These are phyloP conservation scores for Brachionichthys hirsutus DNA, from an alignment of 2,113 vertebrate genomes.

Conservation along the genomic window DNA sequence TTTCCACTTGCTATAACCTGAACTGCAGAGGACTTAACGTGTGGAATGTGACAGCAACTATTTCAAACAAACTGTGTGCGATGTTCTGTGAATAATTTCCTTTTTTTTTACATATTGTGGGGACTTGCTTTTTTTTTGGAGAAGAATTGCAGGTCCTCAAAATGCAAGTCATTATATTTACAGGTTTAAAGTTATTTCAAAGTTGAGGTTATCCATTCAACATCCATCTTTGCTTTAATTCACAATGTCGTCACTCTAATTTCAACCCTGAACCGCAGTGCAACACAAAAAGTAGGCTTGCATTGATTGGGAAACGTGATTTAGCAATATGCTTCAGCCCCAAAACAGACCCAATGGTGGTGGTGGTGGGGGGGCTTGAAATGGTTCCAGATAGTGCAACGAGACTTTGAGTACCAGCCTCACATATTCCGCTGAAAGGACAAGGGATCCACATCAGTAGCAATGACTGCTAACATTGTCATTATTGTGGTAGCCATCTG, in stretches of 20 bases:
- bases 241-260: neutral
- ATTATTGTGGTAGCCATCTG: conserved; percentile 42
- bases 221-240: neutral
- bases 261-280: too few species aligned
- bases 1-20: conserved; percentile 46
- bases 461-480: conserved; percentile 26
- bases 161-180: too few species aligned
- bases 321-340: neutral
- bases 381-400: conserved; percentile 11
- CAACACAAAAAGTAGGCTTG: too few species aligned
- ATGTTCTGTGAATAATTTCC: conserved; percentile 1
- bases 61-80: conserved; percentile 42
- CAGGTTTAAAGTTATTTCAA: neutral
- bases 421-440: neutral
- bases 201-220: neutral
- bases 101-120: neutral
- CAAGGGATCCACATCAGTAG: conserved; percentile 20
- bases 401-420: conserved; percentile 1
- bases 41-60: conserved; percentile 70
- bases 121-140: neutral
- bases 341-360: conserved; percentile 1
- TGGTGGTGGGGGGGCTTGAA: too few species aligned
- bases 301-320: too few species aligned
- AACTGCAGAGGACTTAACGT: conserved; percentile 41
- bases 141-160: too few species aligned